A percentile compares a stretch with the other conserved stretches of the same genome.
Conservation (phyloP, 2,797 vertebrate species). For the Epinephelus awoara region DNA sequence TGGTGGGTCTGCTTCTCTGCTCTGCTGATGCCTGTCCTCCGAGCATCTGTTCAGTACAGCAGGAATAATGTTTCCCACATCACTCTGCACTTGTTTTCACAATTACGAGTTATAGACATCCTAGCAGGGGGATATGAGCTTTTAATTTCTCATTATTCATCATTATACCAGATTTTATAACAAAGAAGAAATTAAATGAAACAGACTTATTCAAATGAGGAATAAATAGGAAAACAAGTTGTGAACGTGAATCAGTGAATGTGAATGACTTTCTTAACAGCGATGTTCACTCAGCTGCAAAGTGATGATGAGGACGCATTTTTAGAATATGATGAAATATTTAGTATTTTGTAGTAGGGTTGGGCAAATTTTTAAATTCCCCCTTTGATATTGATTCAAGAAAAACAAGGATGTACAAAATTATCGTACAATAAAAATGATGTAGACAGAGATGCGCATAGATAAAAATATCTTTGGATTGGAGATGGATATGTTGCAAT, state of each 20-base stretch:
- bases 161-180: conserved; percentile 11
- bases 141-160: conserved; percentile 21
- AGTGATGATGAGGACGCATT: conserved; percentile 8
- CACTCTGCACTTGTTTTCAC: conserved; percentile 26
- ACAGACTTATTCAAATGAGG: conserved; percentile 17
- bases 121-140: neutral
- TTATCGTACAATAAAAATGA: too few species aligned
- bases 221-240: conserved; percentile 24
- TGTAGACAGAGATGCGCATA: neutral
- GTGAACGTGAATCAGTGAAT: conserved; percentile 1
- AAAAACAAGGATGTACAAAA: neutral
- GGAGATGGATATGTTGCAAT: neutral
- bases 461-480: neutral
- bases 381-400: neutral
- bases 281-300: conserved; percentile 9
- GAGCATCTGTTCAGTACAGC: conserved; percentile 63
- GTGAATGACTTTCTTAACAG: conserved; percentile 13
- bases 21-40: conserved; percentile 61
- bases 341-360: neutral
- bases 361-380: too few species aligned
- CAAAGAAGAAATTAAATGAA: conserved; percentile 19
- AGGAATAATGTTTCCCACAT: conserved; percentile 38
- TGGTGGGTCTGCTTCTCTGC: conserved; percentile 47
- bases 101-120: conserved; percentile 6
- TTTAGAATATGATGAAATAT: conserved; percentile 8